These are phyloP conservation scores for Cistogaster globosa DNA, from an alignment of 2,888 invertebrate genomes.

Conservation along the genomic window DNA sequence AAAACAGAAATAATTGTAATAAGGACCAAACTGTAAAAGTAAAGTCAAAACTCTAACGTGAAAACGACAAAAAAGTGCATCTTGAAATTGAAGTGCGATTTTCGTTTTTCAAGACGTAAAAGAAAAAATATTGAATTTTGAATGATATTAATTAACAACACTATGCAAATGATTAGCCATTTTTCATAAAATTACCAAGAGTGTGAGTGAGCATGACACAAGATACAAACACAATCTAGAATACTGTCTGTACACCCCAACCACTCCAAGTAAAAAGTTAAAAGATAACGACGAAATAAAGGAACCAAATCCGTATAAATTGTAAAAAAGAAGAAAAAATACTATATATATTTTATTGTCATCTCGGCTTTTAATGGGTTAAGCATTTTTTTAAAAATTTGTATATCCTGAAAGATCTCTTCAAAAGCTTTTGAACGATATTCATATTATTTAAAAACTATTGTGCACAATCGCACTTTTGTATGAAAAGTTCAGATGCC, in stretches of 20 bases:
- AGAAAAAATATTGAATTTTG: conserved; percentile 54
- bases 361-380: too few species aligned
- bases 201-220: conserved; percentile 20
- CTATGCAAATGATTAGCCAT: conserved; percentile 68
- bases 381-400: too few species aligned
- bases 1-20: conserved; percentile 16
- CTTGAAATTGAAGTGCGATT: conserved; percentile 50
- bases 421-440: too few species aligned
- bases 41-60: conserved; percentile 56
- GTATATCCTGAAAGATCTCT: too few species aligned
- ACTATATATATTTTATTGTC: too few species aligned
- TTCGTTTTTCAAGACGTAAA: conserved; percentile 19
- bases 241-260: not conserved
- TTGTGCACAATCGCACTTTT: too few species aligned
- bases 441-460: too few species aligned
- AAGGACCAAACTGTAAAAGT: conserved; percentile 5
- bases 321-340: too few species aligned
- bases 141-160: conserved; percentile 73
- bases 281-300: too few species aligned
- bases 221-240: conserved; percentile 28
- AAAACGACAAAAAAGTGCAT: conserved; percentile 28
- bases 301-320: too few species aligned
- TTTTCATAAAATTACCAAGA: conserved; percentile 69
- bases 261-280: not conserved
- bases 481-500: too few species aligned